Percentiles rank a stretch among this genome's conserved stretches.
Evolutionary conservation across 37 sponge, comb jelly and placozoan species (phyloP).

Genomic region (Geodia barretti): DNA sequence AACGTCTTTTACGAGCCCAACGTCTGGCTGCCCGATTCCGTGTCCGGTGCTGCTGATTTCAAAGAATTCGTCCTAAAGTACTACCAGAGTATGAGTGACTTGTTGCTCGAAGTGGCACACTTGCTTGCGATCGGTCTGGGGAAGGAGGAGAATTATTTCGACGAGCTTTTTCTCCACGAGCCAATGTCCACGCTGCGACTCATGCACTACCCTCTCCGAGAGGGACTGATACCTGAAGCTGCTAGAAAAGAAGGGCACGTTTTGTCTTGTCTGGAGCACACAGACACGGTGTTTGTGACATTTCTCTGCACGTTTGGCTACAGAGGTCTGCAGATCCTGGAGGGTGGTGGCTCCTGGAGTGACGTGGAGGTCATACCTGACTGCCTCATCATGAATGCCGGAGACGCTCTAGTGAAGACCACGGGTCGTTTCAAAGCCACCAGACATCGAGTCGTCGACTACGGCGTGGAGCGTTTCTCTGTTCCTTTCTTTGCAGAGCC

Average conservation of each 20-base stretch:
- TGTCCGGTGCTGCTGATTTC: conserved; percentile 7
- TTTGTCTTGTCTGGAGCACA: conserved; percentile 45
- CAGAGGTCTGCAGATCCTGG: conserved; percentile 38
- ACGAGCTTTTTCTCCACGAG: conserved; percentile 29
- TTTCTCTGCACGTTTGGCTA: conserved; percentile 47
- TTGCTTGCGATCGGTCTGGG: conserved; percentile 46
- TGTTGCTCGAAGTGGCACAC: conserved; percentile 30
- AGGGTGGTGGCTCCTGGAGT: conserved; percentile 30
- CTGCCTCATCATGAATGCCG: conserved; percentile 53
- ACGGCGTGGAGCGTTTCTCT: conserved; percentile 44
- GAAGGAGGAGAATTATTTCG: conserved; percentile 28
- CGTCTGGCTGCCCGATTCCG: neutral
- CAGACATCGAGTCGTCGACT: conserved; percentile 50
- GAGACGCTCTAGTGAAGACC: conserved; percentile 21
- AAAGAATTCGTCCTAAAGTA: neutral
- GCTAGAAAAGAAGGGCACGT: neutral
- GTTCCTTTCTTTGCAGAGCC: conserved; percentile 66
- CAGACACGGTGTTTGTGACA: conserved; percentile 51
- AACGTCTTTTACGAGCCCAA: conserved; percentile 50
- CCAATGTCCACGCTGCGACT: conserved; percentile 44
- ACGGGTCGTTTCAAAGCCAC: conserved; percentile 68
- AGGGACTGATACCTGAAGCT: neutral
- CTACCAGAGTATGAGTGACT: conserved; percentile 26
- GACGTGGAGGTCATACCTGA: conserved; percentile 35
- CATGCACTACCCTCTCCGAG: conserved; percentile 46